Percentiles rank a stretch among this genome's conserved stretches.
phyloP scores from a whole-genome alignment of 2,113 vertebrate genomes.

The Aldabrachelys gigantea region DNA sequence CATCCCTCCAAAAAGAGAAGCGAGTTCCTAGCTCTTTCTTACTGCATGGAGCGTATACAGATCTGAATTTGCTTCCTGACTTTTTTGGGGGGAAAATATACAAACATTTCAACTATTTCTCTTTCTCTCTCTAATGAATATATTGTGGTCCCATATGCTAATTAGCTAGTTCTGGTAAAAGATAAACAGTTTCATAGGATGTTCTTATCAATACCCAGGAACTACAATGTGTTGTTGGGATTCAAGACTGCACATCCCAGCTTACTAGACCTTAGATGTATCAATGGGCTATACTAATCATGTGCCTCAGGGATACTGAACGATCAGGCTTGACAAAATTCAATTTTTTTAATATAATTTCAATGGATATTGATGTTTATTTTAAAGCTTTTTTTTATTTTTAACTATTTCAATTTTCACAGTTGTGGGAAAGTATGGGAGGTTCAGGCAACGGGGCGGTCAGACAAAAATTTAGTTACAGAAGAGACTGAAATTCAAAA shows the following conservation, averaged over 20 bases:
- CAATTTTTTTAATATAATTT: neutral
- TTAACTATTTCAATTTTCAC: neutral
- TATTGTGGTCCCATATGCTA: neutral
- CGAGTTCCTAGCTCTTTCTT: neutral
- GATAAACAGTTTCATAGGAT: neutral
- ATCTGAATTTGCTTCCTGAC: neutral
- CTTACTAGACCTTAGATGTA: neutral
- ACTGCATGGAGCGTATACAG: neutral
- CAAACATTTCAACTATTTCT: neutral
- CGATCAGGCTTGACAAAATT: neutral
- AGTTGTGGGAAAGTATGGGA: neutral
- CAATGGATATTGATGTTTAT: neutral
- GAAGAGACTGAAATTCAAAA: neutral
- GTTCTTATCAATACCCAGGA: neutral
- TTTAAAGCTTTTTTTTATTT: neutral
- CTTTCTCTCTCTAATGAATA: fast-evolving
- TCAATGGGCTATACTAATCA: neutral
- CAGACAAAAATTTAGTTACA: neutral
- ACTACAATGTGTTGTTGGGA: neutral
- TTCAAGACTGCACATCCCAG: neutral
- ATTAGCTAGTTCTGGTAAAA: neutral
- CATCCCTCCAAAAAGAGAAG: neutral
- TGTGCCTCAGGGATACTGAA: neutral
- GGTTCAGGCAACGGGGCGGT: neutral
- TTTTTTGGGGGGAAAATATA: too few relatives aligned